A percentile compares a stretch with the other conserved stretches of the same genome.
phyloP scores from a whole-genome alignment of 2,888 invertebrate species.

The Plagodis dolabraria region DNA sequence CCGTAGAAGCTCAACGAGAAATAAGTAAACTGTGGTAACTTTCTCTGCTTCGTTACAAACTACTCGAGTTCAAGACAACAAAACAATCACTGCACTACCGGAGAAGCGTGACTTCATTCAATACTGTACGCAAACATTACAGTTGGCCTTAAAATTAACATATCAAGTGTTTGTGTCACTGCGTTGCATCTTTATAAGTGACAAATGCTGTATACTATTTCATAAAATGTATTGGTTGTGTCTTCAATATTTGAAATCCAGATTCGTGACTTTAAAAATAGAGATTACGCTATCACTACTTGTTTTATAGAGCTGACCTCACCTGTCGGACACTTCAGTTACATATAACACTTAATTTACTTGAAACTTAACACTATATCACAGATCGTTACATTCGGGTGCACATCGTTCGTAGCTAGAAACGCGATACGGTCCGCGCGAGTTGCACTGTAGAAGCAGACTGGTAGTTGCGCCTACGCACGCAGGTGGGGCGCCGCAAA shows the following conservation, averaged over 20 bases:
- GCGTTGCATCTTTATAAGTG: neutral
- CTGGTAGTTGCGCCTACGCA: constrained; percentile 68
- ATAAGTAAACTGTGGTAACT: constrained; percentile 50
- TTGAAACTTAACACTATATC: constrained; percentile 79
- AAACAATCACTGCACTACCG: constrained; percentile 54
- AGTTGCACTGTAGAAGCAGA: constrained; percentile 62
- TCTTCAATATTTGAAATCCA: constrained; percentile 33
- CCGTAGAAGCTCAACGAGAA: constrained; percentile 37
- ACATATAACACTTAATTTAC: constrained; percentile 57
- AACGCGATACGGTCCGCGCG: constrained; percentile 61
- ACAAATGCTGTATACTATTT: neutral
- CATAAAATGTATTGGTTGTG: constrained; percentile 6
- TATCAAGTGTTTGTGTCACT: neutral
- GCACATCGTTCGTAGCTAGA: constrained; percentile 61
- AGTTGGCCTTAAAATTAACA: constrained; percentile 5
- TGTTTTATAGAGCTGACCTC: constrained; percentile 41
- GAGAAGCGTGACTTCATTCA: constrained; percentile 40
- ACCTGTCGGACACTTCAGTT: constrained; percentile 54
- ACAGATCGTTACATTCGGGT: constrained; percentile 74
- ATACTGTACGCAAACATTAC: constrained; percentile 24
- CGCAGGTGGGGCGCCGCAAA: constrained; percentile 71
- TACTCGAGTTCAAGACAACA: constrained; percentile 46
- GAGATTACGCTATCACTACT: constrained; percentile 45
- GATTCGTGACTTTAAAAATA: constrained; percentile 51
- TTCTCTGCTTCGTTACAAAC: constrained; percentile 55